Evolutionary conservation across 1,140 invertebrate genomes (phyloP).

Genomic region (Drosophila nigrodunni): DNA sequence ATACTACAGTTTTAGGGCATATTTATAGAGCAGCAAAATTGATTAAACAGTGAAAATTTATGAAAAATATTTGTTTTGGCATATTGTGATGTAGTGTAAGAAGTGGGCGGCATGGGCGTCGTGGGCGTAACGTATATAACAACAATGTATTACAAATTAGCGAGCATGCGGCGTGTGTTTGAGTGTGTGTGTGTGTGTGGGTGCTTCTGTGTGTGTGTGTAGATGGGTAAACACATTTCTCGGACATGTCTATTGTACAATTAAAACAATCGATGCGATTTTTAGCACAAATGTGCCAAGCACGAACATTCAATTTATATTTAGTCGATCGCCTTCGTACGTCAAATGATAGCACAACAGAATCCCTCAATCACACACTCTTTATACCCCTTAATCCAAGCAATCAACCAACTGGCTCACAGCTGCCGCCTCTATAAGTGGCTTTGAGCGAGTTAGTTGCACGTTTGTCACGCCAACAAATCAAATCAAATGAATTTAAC

Average conservation of each 20-base stretch:
- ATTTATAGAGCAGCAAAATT: no score
- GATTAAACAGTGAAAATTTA: neutral
- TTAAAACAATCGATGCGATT: constrained; percentile 80
- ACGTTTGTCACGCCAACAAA: constrained; percentile 30
- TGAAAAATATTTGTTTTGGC: neutral
- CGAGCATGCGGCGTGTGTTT: constrained; percentile 14
- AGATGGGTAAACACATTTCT: constrained; percentile 51
- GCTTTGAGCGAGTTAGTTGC: constrained; percentile 12
- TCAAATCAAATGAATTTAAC: constrained; percentile 12
- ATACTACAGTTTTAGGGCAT: no score
- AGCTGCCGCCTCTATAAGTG: constrained; percentile 18
- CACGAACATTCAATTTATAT: constrained; percentile 77
- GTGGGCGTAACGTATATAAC: neutral
- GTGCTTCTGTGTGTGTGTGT: neutral
- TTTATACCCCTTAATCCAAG: neutral
- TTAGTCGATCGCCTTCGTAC: constrained; percentile 74
- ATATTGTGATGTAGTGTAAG: neutral
- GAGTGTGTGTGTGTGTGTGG: neutral
- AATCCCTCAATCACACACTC: neutral
- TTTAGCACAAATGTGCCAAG: constrained; percentile 78
- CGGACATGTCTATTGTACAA: constrained; percentile 54
- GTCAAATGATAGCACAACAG: constrained; percentile 61
- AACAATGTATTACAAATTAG: constrained; percentile 26
- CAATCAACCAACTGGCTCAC: neutral
- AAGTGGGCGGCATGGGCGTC: neutral